These are phyloP conservation scores for Agrochola circellaris DNA, from an alignment of 2,888 invertebrate genomes.

Conservation along the genomic window DNA sequence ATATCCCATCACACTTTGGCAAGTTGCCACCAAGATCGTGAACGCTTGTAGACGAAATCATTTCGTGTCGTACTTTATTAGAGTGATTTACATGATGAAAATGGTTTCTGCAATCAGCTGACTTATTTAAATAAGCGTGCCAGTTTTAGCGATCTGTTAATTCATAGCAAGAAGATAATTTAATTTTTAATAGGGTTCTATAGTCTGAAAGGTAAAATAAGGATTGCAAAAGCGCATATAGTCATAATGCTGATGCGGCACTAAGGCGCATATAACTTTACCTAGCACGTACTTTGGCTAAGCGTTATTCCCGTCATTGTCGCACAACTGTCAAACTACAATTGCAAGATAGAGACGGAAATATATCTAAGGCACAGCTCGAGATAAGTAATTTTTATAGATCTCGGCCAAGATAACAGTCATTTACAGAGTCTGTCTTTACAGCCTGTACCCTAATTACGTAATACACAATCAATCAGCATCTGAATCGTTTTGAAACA, in stretches of 20 bases:
- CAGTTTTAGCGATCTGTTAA: constrained; percentile 7
- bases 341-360: neutral
- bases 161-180: neutral
- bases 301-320: neutral
- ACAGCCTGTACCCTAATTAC: no score
- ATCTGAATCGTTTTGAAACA: no score
- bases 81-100: constrained; percentile 35
- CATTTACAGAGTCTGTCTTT: no score
- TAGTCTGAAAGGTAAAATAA: neutral
- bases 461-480: no score
- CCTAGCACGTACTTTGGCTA: neutral
- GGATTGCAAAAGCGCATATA: neutral
- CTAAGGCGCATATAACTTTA: no score
- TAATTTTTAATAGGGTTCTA: neutral
- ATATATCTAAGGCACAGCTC: neutral
- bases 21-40: constrained; percentile 39
- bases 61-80: constrained; percentile 34
- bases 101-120: constrained; percentile 19
- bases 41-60: constrained; percentile 39
- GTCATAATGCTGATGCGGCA: neutral
- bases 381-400: neutral
- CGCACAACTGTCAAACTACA: neutral
- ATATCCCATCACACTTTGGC: constrained; percentile 50
- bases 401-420: neutral
- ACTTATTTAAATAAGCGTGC: constrained; percentile 15